These are phyloP conservation scores for Neelides folsomi DNA, from an alignment of 2,888 invertebrate species.

Conservation along the genomic window DNA sequence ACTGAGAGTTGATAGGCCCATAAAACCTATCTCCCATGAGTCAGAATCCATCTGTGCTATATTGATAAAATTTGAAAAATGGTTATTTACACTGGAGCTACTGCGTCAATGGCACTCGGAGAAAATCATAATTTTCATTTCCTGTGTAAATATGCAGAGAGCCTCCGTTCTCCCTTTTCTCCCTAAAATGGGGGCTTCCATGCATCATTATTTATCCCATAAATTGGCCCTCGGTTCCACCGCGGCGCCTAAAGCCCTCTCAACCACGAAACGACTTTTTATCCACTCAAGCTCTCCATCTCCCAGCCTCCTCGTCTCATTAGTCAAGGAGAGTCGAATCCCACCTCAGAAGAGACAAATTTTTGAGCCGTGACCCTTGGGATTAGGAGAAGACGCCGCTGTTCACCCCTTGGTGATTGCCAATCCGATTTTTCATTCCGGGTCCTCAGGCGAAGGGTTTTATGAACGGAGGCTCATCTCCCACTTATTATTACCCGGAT, in stretches of 20 bases:
- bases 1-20: conserved; percentile 30
- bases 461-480: not conserved
- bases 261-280: conserved; percentile 32
- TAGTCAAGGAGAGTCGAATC: not conserved
- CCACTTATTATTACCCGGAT: conserved; percentile 6
- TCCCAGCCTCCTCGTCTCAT: conserved; percentile 3
- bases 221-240: conserved; percentile 28
- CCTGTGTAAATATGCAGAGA: conserved; percentile 31
- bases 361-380: conserved; percentile 13
- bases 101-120: conserved; percentile 33
- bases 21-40: conserved; percentile 33
- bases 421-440: conserved; percentile 22
- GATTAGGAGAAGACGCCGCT: conserved; percentile 15
- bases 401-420: conserved; percentile 22
- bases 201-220: conserved; percentile 32
- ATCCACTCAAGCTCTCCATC: conserved; percentile 15
- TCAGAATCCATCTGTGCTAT: conserved; percentile 35
- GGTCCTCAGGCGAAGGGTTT: not conserved
- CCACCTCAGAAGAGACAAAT: no score
- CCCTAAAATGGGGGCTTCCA: conserved; percentile 18
- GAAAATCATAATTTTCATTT: conserved; percentile 34
- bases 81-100: conserved; percentile 34
- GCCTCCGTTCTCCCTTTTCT: conserved; percentile 6
- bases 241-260: conserved; percentile 23
- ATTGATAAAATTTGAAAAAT: conserved; percentile 36